These are phyloP conservation scores for Hoplias malabaricus DNA, from an alignment of 2,113 vertebrate genomes.

Conservation along the genomic window DNA sequence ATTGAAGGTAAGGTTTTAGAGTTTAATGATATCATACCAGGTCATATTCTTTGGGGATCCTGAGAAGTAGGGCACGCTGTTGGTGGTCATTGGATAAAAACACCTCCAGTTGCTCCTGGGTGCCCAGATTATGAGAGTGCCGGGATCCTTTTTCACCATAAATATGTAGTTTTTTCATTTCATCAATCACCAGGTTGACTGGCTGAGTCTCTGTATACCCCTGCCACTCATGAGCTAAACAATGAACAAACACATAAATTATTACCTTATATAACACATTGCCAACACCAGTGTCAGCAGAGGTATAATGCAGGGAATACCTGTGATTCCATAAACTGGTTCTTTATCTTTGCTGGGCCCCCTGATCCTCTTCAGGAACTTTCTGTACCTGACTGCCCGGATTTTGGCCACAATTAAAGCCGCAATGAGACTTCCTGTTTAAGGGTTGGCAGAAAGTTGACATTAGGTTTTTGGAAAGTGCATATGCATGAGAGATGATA, in stretches of 20 bases:
- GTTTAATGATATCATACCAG: constrained; percentile 73
- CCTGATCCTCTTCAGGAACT: constrained; percentile 75
- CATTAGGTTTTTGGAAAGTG: background rate
- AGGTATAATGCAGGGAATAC: constrained; percentile 61
- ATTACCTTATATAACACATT: background rate
- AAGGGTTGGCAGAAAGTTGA: constrained; percentile 14
- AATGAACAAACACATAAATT: background rate
- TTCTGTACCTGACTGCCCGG: constrained; percentile 78
- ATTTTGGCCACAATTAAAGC: constrained; percentile 81
- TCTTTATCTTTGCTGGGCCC: constrained; percentile 59
- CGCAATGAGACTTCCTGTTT: constrained; percentile 81
- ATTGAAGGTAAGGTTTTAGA: background rate
- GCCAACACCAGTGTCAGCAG: background rate
- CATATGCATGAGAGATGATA: background rate
- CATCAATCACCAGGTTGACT: constrained; percentile 75
- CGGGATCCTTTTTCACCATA: constrained; percentile 72
- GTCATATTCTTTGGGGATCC: constrained; percentile 93
- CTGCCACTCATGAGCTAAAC: constrained; percentile 86
- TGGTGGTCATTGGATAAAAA: constrained; percentile 78
- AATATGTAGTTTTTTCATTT: constrained; percentile 73
- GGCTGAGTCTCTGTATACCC: constrained; percentile 71
- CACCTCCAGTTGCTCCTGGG: constrained; percentile 70
- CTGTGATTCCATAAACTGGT: constrained; percentile 63
- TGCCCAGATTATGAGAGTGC: constrained; percentile 74
- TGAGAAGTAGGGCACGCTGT: constrained; percentile 78